phyloP scores from a whole-genome alignment of 2,113 vertebrate genomes.

The Dolichotis patagonum region DNA sequence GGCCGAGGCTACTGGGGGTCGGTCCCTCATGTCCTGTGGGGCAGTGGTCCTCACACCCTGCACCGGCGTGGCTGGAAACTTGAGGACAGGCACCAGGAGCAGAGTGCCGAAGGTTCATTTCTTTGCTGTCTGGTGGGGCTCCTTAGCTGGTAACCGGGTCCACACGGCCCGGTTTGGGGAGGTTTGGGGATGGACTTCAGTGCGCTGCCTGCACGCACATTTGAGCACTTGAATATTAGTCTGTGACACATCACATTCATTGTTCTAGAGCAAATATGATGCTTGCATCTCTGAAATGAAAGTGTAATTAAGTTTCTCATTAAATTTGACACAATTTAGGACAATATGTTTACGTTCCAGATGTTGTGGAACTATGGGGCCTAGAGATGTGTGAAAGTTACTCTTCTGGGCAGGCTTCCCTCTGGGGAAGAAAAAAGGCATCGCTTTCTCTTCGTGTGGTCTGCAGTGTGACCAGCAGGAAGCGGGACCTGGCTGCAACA shows the following conservation, averaged over 20 bases:
- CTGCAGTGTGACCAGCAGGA: neutral
- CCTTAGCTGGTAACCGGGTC: neutral
- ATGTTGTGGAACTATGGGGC: neutral
- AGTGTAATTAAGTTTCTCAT: neutral
- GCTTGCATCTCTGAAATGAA: neutral
- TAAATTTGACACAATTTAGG: neutral
- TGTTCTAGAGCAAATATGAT: neutral
- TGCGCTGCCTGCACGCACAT: neutral
- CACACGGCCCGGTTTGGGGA: neutral
- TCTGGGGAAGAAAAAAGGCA: neutral
- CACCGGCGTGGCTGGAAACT: neutral
- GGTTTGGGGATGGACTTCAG: neutral
- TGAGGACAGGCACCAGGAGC: neutral
- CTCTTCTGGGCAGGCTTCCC: neutral
- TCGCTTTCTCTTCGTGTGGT: neutral
- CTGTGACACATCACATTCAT: too few relatives aligned
- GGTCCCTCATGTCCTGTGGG: neutral
- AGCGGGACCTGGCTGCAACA: neutral
- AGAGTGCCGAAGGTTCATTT: neutral
- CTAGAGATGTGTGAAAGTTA: neutral
- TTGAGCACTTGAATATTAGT: neutral
- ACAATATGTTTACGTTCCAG: neutral
- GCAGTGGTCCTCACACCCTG: too few relatives aligned
- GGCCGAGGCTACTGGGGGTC: neutral
- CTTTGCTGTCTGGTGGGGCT: neutral